phyloP scores from a whole-genome alignment of 1,140 invertebrate genomes.

The Zaprionus ghesquierei region DNA sequence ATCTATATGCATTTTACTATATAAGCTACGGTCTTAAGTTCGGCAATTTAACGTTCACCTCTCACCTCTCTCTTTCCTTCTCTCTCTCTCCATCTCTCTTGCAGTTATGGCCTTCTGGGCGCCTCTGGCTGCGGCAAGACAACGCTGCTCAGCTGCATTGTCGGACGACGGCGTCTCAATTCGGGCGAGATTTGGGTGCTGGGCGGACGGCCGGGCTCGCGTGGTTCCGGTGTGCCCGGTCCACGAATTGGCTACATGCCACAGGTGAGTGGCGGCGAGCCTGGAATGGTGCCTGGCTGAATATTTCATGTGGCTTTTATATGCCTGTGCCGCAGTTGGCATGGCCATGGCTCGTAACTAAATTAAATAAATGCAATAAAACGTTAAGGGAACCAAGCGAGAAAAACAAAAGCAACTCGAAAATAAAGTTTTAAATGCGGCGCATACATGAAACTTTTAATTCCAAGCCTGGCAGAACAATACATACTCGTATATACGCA shows the following conservation, averaged over 20 bases:
- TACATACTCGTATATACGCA: constrained; percentile 23
- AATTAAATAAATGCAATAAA: constrained; percentile 80
- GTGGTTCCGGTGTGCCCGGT: constrained; percentile 93
- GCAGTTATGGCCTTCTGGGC: constrained; percentile 93
- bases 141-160: constrained; percentile 93
- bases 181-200: constrained; percentile 93
- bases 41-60: constrained; percentile 1
- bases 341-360: constrained; percentile 50
- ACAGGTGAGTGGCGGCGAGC: constrained; percentile 83
- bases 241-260: constrained; percentile 88
- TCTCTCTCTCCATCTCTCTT: constrained; percentile 35
- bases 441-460: constrained; percentile 49
- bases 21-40: constrained; percentile 33
- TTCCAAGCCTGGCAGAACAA: constrained; percentile 49
- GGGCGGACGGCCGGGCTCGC: constrained; percentile 91
- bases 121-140: constrained; percentile 94
- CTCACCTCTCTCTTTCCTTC: neutral
- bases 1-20: constrained; percentile 52
- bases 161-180: constrained; percentile 91
- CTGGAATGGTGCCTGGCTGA: constrained; percentile 18
- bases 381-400: constrained; percentile 29
- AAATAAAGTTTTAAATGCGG: constrained; percentile 57
- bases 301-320: constrained; percentile 74
- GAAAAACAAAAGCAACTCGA: neutral
- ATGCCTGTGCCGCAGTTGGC: constrained; percentile 44